Conservation (phyloP, 2,113 vertebrate species). For the Climacteris rufus region DNA sequence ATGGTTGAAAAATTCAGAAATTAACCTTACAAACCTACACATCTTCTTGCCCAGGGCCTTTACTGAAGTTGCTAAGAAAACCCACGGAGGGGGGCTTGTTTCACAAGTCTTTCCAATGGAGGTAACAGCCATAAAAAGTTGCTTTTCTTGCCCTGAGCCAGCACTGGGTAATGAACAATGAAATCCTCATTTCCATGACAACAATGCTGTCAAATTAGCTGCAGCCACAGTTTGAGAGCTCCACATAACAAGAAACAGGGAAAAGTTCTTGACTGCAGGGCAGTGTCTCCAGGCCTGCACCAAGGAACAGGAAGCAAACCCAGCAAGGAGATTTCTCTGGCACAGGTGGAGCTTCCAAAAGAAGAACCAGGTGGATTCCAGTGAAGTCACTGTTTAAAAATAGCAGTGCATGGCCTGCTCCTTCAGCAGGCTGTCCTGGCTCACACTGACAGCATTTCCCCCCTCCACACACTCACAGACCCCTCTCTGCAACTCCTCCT, state of each 20-base stretch:
- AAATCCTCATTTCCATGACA: not conserved
- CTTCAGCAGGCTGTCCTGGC: not conserved
- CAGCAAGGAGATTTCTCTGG: not conserved
- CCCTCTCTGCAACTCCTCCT: not conserved
- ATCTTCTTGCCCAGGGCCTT: not conserved
- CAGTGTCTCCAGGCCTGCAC: not conserved
- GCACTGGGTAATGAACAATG: not conserved
- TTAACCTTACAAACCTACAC: not conserved
- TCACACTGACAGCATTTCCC: not conserved
- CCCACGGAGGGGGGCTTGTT: not conserved
- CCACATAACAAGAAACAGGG: not conserved
- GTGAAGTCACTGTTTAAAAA: not conserved
- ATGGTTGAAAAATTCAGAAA: not conserved
- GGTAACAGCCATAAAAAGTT: not conserved
- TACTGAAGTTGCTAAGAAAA: not conserved
- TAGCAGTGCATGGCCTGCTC: not conserved
- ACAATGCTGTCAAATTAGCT: not conserved
- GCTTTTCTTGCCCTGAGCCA: not conserved
- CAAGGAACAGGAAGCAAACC: not conserved
- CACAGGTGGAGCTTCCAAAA: not conserved
- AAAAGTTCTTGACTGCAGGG: not conserved
- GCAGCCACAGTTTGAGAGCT: not conserved
- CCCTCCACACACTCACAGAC: fast-evolving
- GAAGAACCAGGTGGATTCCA: not conserved
- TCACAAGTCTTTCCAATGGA: not conserved